Conservation (phyloP, 2,888 invertebrate species). For the Drosophila leonis region DNA sequence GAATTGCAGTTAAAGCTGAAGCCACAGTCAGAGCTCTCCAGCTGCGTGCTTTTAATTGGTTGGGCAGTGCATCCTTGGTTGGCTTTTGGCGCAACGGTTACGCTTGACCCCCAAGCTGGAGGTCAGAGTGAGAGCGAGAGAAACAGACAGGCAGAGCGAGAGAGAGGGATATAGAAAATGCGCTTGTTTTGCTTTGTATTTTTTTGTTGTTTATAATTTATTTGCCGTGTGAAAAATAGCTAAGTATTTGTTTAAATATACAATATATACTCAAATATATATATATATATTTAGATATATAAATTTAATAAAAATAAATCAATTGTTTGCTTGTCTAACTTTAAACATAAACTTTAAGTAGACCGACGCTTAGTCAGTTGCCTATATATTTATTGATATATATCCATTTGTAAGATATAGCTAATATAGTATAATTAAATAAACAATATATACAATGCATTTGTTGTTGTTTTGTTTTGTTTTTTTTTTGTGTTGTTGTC, state of each 20-base stretch:
- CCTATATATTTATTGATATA: constrained; percentile 46
- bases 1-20: constrained; percentile 17
- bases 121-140: constrained; percentile 46
- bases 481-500: constrained; percentile 55
- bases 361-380: constrained; percentile 52
- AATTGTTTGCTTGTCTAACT: constrained; percentile 56
- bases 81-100: constrained; percentile 81
- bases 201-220: constrained; percentile 70
- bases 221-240: constrained; percentile 78
- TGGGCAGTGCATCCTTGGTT: constrained; percentile 76
- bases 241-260: constrained; percentile 68
- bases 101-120: constrained; percentile 72
- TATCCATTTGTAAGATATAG: constrained; percentile 21
- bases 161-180: neutral
- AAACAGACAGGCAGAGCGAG: neutral
- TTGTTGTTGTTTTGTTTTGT: constrained; percentile 39
- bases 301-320: constrained; percentile 63
- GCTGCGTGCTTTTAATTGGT: constrained; percentile 81
- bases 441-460: constrained; percentile 76
- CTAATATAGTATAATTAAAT: constrained; percentile 69
- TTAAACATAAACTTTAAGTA: constrained; percentile 68
- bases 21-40: constrained; percentile 8
- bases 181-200: constrained; percentile 51
- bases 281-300: constrained; percentile 31
- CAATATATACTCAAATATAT: constrained; percentile 23